These are phyloP conservation scores for Cosmopolites sordidus DNA, from an alignment of 2,888 invertebrate genomes.

Conservation along the genomic window DNA sequence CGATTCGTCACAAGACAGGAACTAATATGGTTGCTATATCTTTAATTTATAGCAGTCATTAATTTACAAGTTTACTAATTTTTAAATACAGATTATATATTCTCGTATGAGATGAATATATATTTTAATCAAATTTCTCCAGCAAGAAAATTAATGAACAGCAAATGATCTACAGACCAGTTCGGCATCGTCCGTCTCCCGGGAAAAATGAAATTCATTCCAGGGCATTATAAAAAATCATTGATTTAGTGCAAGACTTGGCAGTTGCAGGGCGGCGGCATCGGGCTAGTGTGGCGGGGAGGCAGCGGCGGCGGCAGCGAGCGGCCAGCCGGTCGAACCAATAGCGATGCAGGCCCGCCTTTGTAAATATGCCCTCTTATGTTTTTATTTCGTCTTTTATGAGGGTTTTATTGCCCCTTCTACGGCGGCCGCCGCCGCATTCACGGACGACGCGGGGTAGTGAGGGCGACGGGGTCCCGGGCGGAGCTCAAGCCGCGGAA, in stretches of 20 bases:
- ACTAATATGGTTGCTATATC: no score
- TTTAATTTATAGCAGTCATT: no score
- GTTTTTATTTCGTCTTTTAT: constrained; percentile 43
- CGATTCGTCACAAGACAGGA: no score
- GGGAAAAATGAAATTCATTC: constrained; percentile 39
- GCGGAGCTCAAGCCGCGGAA: neutral
- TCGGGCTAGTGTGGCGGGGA: constrained; percentile 2
- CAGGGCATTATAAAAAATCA: constrained; percentile 40
- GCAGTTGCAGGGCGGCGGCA: constrained; percentile 25
- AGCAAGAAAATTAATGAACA: no score
- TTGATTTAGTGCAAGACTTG: constrained; percentile 31
- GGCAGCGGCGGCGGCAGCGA: constrained; percentile 7
- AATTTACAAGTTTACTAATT: no score
- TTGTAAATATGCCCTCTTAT: constrained; percentile 41
- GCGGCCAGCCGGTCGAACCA: constrained; percentile 15
- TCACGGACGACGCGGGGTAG: neutral
- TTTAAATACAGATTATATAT: no score
- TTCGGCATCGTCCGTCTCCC: constrained; percentile 18
- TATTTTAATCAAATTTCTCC: no score
- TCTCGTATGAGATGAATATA: no score
- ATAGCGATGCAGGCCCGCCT: constrained; percentile 29
- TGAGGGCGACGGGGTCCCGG: neutral
- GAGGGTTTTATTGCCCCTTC: constrained; percentile 32
- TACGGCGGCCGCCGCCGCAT: constrained; percentile 10
- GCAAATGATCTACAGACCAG: constrained; percentile 18